A percentile compares a stretch with the other conserved stretches of the same genome.
Evolutionary conservation across 30 jellyfish, hydroid and myxozoan species (phyloP).

Genomic region (Clytia hemisphaerica): DNA sequence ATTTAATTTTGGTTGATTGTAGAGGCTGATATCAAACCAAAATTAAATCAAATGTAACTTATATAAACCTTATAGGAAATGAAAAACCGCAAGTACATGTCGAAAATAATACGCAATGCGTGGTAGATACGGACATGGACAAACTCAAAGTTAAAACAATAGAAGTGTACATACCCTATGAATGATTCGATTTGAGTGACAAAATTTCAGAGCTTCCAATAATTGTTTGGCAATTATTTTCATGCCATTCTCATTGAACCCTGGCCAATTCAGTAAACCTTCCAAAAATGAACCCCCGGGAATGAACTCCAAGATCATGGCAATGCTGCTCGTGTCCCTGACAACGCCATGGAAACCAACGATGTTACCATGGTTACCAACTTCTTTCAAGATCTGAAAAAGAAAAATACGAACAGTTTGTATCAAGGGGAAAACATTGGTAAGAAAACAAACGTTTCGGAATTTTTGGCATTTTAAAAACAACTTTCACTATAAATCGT

Average conservation of each 20-base stretch:
- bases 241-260: constrained; percentile 53
- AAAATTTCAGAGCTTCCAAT: constrained; percentile 49
- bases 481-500: neutral
- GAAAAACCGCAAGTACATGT: neutral
- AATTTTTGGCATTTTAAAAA: neutral
- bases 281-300: constrained; percentile 37
- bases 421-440: neutral
- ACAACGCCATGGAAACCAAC: constrained; percentile 49
- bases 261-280: constrained; percentile 64
- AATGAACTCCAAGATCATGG: constrained; percentile 51
- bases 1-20: no score
- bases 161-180: constrained; percentile 91
- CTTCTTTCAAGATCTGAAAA: constrained; percentile 56
- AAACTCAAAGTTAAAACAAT: neutral
- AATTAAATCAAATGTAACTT: neutral
- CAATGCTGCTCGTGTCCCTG: constrained; percentile 37
- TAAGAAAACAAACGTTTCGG: neutral
- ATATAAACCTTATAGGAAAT: neutral
- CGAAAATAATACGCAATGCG: no score
- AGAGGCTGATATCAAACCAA: no score
- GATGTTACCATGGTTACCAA: constrained; percentile 58
- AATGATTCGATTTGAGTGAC: constrained; percentile 56
- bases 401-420: neutral
- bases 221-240: constrained; percentile 56
- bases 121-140: neutral